A percentile compares a stretch with the other conserved stretches of the same genome.
Conservation (phyloP, 2,113 vertebrate genomes). For the Calcarius ornatus region DNA sequence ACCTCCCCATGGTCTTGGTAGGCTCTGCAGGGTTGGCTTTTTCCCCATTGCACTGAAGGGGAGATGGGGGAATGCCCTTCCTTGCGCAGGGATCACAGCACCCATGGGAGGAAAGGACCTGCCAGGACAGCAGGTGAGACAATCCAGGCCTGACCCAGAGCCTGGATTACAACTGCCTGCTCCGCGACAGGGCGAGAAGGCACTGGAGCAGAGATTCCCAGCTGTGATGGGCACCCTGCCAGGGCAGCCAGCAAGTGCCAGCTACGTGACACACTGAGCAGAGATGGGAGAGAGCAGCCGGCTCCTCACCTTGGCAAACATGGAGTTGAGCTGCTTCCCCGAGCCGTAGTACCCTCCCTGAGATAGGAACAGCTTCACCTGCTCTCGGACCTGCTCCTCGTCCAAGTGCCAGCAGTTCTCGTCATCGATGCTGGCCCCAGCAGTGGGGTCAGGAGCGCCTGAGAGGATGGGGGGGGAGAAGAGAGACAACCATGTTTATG, state of each 20-base stretch:
- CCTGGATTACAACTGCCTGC: not conserved
- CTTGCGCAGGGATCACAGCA: fast-evolving
- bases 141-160: conserved; percentile 41
- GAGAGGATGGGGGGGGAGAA: not conserved
- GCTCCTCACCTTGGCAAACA: conserved; percentile 95
- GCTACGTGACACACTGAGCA: not conserved
- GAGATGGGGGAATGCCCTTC: not conserved
- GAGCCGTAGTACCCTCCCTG: conserved; percentile 98
- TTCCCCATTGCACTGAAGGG: not conserved
- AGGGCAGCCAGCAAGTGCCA: not conserved
- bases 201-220: conserved; percentile 56
- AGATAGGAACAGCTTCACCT: conserved; percentile 97
- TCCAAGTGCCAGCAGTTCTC: conserved; percentile 99
- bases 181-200: not conserved
- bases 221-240: conserved; percentile 21
- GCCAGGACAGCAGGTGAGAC: not conserved
- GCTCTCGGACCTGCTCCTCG: conserved; percentile 96
- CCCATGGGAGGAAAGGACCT: not conserved
- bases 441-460: conserved; percentile 97
- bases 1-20: not conserved
- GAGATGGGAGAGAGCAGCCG: not conserved
- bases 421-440: conserved; percentile 95
- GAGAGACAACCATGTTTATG: not conserved
- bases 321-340: conserved; percentile 98
- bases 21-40: not conserved